Evolutionary conservation across 2,888 invertebrate species (phyloP).

Genomic region (Empis stercorea): DNA sequence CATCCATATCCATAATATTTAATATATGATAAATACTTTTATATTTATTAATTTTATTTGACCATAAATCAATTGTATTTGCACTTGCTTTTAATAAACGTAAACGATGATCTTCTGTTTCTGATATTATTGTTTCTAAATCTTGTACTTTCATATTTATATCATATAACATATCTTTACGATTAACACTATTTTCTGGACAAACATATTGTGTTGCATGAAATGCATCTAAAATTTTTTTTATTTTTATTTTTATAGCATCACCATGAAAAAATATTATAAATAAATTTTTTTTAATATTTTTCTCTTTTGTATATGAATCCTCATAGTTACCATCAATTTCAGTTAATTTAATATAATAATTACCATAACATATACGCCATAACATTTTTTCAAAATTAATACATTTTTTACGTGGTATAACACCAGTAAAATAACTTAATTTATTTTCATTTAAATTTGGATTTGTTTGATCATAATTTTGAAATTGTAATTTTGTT

Average conservation of each 20-base stretch:
- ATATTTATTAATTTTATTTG: constrained; percentile 63
- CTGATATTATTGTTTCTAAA: constrained; percentile 54
- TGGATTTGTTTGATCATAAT: not conserved
- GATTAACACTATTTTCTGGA: constrained; percentile 58
- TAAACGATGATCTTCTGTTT: constrained; percentile 63
- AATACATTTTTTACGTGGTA: constrained; percentile 75
- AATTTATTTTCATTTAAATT: constrained; percentile 12
- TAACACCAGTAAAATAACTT: constrained; percentile 90
- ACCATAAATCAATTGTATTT: constrained; percentile 71
- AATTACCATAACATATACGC: constrained; percentile 90
- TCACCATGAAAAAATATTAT: constrained; percentile 65
- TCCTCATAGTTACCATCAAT: constrained; percentile 76
- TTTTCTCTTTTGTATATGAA: constrained; percentile 26
- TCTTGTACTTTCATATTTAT: constrained; percentile 65
- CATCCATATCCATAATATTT: constrained; percentile 78
- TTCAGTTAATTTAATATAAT: constrained; percentile 81
- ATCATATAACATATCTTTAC: constrained; percentile 58
- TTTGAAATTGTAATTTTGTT: constrained; percentile 20
- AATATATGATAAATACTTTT: constrained; percentile 82
- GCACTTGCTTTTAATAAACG: constrained; percentile 42
- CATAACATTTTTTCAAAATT: constrained; percentile 92
- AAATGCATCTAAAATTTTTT: constrained; percentile 74
- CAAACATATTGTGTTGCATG: constrained; percentile 74
- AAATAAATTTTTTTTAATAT: constrained; percentile 43
- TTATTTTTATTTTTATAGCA: constrained; percentile 59